These are phyloP conservation scores for Actinemys pallida DNA, from an alignment of 2,113 vertebrate genomes.

Conservation along the genomic window DNA sequence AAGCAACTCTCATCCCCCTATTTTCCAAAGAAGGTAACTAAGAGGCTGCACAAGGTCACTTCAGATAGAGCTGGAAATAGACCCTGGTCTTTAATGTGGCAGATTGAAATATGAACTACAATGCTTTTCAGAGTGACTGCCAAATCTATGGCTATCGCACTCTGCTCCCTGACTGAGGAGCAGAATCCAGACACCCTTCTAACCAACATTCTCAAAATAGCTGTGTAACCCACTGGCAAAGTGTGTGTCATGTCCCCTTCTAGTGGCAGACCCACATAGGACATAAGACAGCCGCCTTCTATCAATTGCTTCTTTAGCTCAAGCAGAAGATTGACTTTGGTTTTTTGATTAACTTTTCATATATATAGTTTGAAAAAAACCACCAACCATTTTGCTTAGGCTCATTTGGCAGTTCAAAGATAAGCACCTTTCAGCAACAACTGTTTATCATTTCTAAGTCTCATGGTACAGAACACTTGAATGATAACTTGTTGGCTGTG, in stretches of 20 bases:
- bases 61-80: background rate
- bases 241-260: accelerated
- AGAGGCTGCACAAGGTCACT: background rate
- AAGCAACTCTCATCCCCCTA: background rate
- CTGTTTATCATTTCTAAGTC: background rate
- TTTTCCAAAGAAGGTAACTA: background rate
- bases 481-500: background rate
- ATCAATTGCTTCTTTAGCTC: background rate
- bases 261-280: background rate
- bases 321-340: background rate
- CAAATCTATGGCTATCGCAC: background rate
- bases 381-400: background rate
- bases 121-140: background rate
- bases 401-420: background rate
- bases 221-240: background rate
- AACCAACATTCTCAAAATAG: background rate
- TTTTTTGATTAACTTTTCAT: background rate
- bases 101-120: background rate
- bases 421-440: background rate
- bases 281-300: accelerated
- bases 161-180: background rate
- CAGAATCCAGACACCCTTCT: background rate
- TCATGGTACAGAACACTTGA: background rate
- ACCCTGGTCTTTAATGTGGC: background rate
- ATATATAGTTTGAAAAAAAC: background rate